Percentiles rank a stretch among this genome's conserved stretches.
These are phyloP conservation scores for Alligator sinensis DNA, from an alignment of 2,113 vertebrate genomes.

Conservation along the genomic window DNA sequence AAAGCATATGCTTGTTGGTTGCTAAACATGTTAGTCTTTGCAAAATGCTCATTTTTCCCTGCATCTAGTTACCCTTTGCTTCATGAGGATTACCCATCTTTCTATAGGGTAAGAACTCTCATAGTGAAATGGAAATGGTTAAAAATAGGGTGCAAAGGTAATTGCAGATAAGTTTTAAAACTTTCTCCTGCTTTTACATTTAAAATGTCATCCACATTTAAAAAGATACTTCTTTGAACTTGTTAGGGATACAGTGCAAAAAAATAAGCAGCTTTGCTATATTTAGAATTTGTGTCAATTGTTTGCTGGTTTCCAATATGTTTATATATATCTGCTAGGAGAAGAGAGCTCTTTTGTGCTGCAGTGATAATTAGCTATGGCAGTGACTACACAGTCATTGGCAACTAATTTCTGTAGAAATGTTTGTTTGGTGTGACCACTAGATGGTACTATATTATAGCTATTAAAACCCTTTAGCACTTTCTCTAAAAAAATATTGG, in stretches of 20 bases:
- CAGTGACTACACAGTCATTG: neutral
- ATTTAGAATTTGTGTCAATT: neutral
- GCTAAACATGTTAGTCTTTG: neutral
- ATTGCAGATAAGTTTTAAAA: neutral
- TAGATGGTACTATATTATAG: slow-evolving; percentile 67
- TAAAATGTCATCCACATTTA: neutral
- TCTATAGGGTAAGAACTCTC: neutral
- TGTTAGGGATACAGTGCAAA: neutral
- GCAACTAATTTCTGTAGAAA: neutral
- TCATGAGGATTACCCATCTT: neutral
- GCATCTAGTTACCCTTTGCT: neutral
- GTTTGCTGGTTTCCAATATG: neutral
- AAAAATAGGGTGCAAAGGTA: neutral
- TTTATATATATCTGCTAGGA: neutral
- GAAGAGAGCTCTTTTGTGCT: neutral
- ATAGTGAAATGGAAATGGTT: neutral
- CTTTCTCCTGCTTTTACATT: neutral
- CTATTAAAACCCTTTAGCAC: neutral
- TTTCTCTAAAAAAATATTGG: neutral
- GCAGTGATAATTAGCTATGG: neutral
- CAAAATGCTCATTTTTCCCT: neutral
- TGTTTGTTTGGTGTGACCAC: slow-evolving; percentile 36
- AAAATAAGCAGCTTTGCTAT: neutral
- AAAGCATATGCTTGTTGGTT: neutral
- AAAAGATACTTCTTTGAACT: neutral